Evolutionary conservation across 2,797 vertebrate genomes (phyloP).

Genomic region (Meda fulgida): DNA sequence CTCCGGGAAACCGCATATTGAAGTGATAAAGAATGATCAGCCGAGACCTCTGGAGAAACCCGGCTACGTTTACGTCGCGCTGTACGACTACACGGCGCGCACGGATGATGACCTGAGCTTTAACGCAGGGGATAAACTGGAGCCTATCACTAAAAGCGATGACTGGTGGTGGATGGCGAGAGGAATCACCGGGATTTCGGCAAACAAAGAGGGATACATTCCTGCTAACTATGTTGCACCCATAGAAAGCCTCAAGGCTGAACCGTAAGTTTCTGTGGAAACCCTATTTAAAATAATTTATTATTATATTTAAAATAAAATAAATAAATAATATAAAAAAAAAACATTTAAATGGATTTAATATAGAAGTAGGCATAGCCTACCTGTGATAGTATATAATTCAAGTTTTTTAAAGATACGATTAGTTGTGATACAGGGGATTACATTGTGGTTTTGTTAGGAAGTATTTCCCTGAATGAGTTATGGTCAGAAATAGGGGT

Average conservation of each 20-base stretch:
- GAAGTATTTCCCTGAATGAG: not conserved
- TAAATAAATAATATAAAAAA: too few relatives aligned
- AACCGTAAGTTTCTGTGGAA: slow-evolving; percentile 84
- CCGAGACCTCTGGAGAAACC: slow-evolving; percentile 14
- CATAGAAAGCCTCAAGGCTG: slow-evolving; percentile 85
- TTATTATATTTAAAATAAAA: too few relatives aligned
- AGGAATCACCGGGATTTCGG: slow-evolving; percentile 71
- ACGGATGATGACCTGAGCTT: slow-evolving; percentile 91
- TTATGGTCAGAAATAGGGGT: too few relatives aligned
- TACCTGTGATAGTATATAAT: not conserved
- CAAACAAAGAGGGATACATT: slow-evolving; percentile 82
- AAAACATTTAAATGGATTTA: not conserved
- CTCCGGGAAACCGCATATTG: not conserved
- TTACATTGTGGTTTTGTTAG: not conserved
- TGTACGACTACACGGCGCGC: slow-evolving; percentile 87
- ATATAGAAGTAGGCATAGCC: too few relatives aligned
- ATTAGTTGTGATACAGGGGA: not conserved
- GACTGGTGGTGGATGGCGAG: slow-evolving; percentile 94
- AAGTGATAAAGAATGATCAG: not conserved
- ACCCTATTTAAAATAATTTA: too few relatives aligned
- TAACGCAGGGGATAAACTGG: slow-evolving; percentile 81
- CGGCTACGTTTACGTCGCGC: slow-evolving; percentile 79
- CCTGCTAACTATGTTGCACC: slow-evolving; percentile 92
- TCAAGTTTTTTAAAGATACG: not conserved
- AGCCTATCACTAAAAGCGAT: slow-evolving; percentile 73